phyloP scores from a whole-genome alignment of 1,140 invertebrate species.

The Anoplophora glabripennis region DNA sequence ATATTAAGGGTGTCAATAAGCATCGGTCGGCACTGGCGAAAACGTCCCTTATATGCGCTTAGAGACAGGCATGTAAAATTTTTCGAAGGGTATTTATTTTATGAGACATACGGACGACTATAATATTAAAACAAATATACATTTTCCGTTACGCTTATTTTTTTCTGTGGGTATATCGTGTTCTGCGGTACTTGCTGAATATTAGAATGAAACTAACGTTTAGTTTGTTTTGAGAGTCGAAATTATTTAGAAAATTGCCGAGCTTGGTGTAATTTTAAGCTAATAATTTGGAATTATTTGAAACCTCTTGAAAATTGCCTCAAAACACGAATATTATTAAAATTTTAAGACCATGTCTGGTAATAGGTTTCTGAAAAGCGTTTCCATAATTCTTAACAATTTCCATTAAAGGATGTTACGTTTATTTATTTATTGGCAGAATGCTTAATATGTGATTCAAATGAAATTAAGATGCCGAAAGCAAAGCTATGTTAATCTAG shows the following conservation, averaged over 20 bases:
- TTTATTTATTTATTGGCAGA: too few species aligned
- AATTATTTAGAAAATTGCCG: conserved; percentile 23
- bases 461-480: too few species aligned
- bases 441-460: too few species aligned
- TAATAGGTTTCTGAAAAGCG: too few species aligned
- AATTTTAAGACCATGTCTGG: conserved; percentile 13
- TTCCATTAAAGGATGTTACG: too few species aligned
- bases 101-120: not conserved
- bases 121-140: not conserved
- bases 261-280: conserved; percentile 16
- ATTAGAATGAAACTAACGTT: conserved; percentile 11
- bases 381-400: too few species aligned
- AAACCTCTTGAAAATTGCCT: conserved; percentile 27
- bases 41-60: not conserved
- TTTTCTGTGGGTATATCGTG: conserved; percentile 2
- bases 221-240: conserved; percentile 6
- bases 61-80: not conserved
- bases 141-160: not conserved
- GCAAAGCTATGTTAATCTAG: too few species aligned
- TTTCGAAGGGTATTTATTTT: not conserved
- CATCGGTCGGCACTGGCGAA: conserved; percentile 7
- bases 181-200: conserved; percentile 6
- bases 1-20: conserved; percentile 8
- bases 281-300: conserved; percentile 19
- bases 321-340: conserved; percentile 33